Evolutionary conservation across 2,888 invertebrate species (phyloP).

Genomic region (Gerosis bhagava): DNA sequence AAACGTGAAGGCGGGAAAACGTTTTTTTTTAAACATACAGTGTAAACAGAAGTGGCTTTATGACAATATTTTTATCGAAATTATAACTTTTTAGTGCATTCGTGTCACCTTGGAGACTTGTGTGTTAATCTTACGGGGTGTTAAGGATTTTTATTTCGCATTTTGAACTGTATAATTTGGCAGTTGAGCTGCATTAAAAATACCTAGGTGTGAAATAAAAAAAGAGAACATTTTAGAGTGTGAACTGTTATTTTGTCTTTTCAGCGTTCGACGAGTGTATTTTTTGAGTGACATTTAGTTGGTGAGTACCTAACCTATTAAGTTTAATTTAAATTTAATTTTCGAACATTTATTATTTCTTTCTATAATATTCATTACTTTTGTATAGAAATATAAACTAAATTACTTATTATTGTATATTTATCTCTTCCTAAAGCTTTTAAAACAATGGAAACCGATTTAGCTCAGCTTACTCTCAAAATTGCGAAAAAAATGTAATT

Average conservation of each 20-base stretch:
- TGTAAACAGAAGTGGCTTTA: conserved; percentile 11
- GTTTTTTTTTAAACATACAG: conserved; percentile 22
- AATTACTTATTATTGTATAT: too few relatives aligned
- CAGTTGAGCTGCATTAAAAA: conserved; percentile 23
- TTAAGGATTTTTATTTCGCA: conserved; percentile 14
- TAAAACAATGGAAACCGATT: too few relatives aligned
- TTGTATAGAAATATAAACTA: too few relatives aligned
- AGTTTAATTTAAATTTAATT: too few relatives aligned
- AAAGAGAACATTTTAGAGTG: conserved; percentile 30
- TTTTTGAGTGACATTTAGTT: conserved; percentile 15
- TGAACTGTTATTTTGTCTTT: conserved; percentile 29
- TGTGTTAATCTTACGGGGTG: conserved; percentile 17
- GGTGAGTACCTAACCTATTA: conserved; percentile 1
- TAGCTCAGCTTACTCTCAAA: too few relatives aligned
- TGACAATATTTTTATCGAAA: neutral
- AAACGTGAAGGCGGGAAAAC: conserved; percentile 66
- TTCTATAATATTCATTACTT: too few relatives aligned
- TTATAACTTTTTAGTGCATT: neutral
- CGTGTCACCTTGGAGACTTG: conserved; percentile 12
- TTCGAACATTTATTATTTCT: too few relatives aligned
- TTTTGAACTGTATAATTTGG: conserved; percentile 23
- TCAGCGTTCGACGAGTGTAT: conserved; percentile 13
- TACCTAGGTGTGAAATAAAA: conserved; percentile 35
- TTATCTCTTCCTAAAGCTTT: too few relatives aligned
- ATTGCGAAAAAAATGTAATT: too few relatives aligned